These are phyloP conservation scores for Chouioia cunea DNA, from an alignment of 2,888 invertebrate genomes.

Conservation along the genomic window DNA sequence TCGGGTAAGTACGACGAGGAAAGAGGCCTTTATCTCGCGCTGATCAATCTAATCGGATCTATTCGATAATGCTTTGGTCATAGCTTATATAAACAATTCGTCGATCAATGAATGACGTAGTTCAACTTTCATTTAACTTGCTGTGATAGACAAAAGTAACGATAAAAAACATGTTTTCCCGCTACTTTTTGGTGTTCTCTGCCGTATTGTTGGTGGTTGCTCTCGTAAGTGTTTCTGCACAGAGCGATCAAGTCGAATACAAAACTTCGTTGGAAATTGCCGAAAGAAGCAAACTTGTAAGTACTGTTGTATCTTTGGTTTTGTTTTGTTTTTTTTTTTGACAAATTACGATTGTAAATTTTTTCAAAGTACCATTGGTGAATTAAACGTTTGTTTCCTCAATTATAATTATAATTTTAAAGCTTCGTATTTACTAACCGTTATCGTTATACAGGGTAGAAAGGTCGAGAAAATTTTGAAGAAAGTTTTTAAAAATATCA, in stretches of 20 bases:
- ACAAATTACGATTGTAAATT: background rate
- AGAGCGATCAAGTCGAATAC: no score
- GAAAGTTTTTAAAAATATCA: conserved; percentile 10
- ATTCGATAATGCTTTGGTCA: background rate
- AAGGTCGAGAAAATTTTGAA: conserved; percentile 15
- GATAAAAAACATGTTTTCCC: conserved; percentile 27
- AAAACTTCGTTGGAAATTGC: background rate
- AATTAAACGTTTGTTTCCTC: no score
- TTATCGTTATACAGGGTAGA: conserved; percentile 5
- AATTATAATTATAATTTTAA: background rate
- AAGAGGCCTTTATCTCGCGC: no score
- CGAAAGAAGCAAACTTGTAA: background rate
- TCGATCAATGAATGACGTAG: background rate
- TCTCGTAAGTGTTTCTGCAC: background rate
- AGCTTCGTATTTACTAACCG: no score
- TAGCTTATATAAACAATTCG: background rate
- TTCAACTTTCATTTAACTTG: background rate
- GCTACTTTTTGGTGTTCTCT: conserved; percentile 11
- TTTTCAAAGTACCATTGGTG: no score
- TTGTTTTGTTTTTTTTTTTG: background rate
- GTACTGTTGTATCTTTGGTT: background rate
- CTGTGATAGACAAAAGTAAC: background rate
- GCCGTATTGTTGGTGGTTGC: background rate
- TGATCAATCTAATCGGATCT: no score
- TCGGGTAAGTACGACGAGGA: no score